Percentiles rank a stretch among this genome's conserved stretches.
Conservation (phyloP, 2,113 vertebrate genomes). For the Mola mola region DNA sequence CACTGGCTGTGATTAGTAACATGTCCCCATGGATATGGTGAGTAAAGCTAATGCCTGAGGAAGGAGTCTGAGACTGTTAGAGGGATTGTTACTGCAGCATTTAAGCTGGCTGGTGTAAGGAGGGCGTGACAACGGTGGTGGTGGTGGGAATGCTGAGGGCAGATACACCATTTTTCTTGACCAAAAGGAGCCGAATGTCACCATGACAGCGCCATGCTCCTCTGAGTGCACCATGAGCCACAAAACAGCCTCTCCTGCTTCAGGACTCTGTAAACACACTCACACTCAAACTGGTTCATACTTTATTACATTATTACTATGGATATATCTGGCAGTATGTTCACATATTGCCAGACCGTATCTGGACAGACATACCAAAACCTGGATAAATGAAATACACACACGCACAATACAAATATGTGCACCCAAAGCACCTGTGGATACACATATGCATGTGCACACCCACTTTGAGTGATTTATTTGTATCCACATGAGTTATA, state of each 20-base stretch:
- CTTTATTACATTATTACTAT: slow-evolving; percentile 44
- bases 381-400: slow-evolving; percentile 30
- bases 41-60: slow-evolving; percentile 19
- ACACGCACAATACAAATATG: slow-evolving; percentile 22
- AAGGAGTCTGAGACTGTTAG: slow-evolving; percentile 29
- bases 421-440: background rate
- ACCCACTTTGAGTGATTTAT: slow-evolving; percentile 54
- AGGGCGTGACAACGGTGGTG: background rate
- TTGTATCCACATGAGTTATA: slow-evolving; percentile 59
- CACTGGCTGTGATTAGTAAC: slow-evolving; percentile 52
- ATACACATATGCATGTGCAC: slow-evolving; percentile 24
- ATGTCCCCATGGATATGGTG: slow-evolving; percentile 36
- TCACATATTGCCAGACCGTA: slow-evolving; percentile 27
- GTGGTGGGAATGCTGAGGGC: slow-evolving; percentile 19
- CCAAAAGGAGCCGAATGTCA: slow-evolving; percentile 78
- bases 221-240: slow-evolving; percentile 74
- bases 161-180: slow-evolving; percentile 70
- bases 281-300: too few relatives aligned
- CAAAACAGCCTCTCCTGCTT: slow-evolving; percentile 64
- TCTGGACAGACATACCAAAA: slow-evolving; percentile 14
- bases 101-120: slow-evolving; percentile 34
- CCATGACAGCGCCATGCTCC: slow-evolving; percentile 64
- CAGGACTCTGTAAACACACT: slow-evolving; percentile 45
- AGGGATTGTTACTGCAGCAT: slow-evolving; percentile 54
- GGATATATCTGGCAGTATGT: slow-evolving; percentile 41